Base-by-base conservation (phyloP, 2,797 vertebrate genomes). In the Rhinophrynus dorsalis region DNA sequence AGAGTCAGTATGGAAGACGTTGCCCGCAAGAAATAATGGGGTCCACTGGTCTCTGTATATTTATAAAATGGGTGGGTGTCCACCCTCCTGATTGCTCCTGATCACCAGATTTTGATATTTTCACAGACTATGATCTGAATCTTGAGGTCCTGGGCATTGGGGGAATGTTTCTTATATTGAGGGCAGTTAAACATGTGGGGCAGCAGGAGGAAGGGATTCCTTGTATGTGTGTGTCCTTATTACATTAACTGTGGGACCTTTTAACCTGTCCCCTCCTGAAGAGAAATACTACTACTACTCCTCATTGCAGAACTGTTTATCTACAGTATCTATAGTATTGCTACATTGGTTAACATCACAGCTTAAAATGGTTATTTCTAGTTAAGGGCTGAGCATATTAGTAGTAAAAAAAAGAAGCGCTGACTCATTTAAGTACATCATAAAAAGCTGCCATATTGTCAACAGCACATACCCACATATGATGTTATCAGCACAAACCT, bases 1-100 rank as follows among this genome's bases (percentile, higher is more conserved):
- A 88, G 95, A 1, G 92, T 99, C 77, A 93, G 93, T 18, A 87
- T 94, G 92, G 96, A 99, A 84, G 96, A 98, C 88, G 94, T 99
- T 93, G 82, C 90, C 66, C 92, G 84, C 73, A 73, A 21, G 37
- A 73, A 73, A 44, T 73, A 24, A 66, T 15, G 27, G 6, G 6
- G 2, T 29, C 18, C 7, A 21, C 21, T 42, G 37, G 62, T 66
- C 38, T 35, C 37, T 35, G 26, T 20, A 13, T 29, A 58, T 44
- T 72, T 59, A 5, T 58, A 33, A 27, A 18, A 60, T 37, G 47
- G 35, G 44, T 20, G 66, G 40, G 45, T 54, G 26, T 12, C 44
- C 17, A 27, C 12, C 7, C 17, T 37, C n/a, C n/a, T n/a, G n/a
- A n/a, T n/a, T n/a, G 15, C 30, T 26, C 44, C 58, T 47, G 29